These are phyloP conservation scores for Crossocerus cetratus DNA, from an alignment of 2,888 invertebrate species.

Conservation along the genomic window DNA sequence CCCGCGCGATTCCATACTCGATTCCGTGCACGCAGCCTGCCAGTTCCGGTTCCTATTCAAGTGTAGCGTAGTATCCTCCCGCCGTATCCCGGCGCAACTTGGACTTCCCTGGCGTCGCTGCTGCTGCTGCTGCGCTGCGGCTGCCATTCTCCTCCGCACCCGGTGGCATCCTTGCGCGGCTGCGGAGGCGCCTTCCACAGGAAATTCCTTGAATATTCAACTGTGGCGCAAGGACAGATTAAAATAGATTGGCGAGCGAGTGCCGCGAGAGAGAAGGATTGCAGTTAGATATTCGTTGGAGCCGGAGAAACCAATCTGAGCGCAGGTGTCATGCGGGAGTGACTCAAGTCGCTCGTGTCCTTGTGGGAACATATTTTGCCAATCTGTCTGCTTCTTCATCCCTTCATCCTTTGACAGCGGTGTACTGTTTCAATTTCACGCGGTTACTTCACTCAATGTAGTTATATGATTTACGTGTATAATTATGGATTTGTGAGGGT, in stretches of 20 bases:
- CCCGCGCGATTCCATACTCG: conserved; percentile 64
- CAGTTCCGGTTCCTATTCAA: conserved; percentile 74
- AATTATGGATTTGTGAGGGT: no score
- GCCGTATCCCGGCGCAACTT: conserved; percentile 47
- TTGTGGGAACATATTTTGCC: no score
- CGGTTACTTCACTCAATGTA: no score
- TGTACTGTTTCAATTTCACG: background rate
- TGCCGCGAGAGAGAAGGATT: background rate
- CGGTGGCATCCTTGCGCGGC: conserved; percentile 26
- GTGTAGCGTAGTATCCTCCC: conserved; percentile 48
- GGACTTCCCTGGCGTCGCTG: conserved; percentile 25
- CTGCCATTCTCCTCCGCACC: conserved; percentile 14
- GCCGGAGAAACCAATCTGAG: no score
- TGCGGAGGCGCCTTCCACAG: conserved; percentile 2
- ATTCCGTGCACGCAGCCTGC: conserved; percentile 70
- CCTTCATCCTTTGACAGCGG: background rate
- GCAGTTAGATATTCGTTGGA: no score
- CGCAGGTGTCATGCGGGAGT: no score
- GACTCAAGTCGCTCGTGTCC: no score
- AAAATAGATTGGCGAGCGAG: background rate
- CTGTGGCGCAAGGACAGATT: background rate
- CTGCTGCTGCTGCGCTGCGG: background rate
- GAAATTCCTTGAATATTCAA: conserved; percentile 10
- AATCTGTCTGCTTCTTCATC: conserved; percentile 5
- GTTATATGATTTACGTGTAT: no score